Evolutionary conservation across 2,888 invertebrate species (phyloP).

Genomic region (Caenorhabditis panamensis): DNA sequence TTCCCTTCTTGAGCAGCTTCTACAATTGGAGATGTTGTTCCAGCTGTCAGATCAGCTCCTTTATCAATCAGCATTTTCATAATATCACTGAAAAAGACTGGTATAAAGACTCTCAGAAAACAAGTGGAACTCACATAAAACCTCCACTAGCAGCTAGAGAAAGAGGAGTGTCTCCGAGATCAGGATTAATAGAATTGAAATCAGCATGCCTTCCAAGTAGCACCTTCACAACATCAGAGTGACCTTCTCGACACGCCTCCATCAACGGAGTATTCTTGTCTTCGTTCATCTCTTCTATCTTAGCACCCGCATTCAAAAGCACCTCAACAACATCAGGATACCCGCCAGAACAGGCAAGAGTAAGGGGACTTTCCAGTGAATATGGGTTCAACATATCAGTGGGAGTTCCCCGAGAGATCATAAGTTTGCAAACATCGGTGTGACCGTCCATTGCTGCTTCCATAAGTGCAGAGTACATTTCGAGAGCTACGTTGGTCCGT

Average conservation of each 20-base stretch:
- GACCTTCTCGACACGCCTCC: conserved; percentile 94
- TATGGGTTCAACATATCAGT: conserved; percentile 95
- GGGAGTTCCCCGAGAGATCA: conserved; percentile 97
- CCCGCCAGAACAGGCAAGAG: conserved; percentile 97
- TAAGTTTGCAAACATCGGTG: conserved; percentile 88
- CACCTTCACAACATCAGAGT: conserved; percentile 89
- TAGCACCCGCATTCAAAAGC: conserved; percentile 95
- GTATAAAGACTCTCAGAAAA: too few species aligned
- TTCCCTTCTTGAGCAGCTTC: conserved; percentile 99
- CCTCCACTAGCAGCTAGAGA: conserved; percentile 95
- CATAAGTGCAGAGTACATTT: conserved; percentile 99
- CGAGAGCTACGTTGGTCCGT: conserved; percentile 82
- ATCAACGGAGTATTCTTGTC: conserved; percentile 99
- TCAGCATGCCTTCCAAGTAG: conserved; percentile 88
- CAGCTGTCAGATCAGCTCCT: conserved; percentile 94
- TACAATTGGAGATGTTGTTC: conserved; percentile 97
- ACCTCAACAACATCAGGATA: conserved; percentile 97
- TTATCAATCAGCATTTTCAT: conserved; percentile 95
- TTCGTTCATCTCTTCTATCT: conserved; percentile 93
- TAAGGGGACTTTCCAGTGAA: conserved; percentile 98
- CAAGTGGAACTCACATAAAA: conserved; percentile 83
- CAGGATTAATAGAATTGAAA: conserved; percentile 98
- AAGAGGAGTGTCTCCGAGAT: conserved; percentile 96
- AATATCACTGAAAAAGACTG: conserved; percentile 86
- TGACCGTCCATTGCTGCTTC: conserved; percentile 99